Percentiles rank a stretch among this genome's conserved stretches.
Conservation (phyloP, 2,888 invertebrate genomes). For the Phragmatobia fuliginosa region DNA sequence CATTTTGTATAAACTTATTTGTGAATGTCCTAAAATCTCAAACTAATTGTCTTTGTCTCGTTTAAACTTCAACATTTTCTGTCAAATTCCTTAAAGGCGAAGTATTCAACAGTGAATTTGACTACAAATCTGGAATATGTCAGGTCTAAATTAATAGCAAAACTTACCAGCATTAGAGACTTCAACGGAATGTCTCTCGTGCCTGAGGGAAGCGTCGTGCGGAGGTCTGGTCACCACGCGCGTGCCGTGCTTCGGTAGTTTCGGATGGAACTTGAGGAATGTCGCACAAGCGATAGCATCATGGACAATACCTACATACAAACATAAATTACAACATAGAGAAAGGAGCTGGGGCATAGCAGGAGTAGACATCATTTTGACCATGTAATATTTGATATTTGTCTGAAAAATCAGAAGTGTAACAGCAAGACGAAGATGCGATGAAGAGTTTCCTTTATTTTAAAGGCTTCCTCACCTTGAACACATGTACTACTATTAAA, state of each 20-base stretch:
- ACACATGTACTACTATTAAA: too few species aligned
- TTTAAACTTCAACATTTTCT: too few species aligned
- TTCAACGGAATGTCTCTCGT: constrained; percentile 95
- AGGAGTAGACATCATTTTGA: neutral
- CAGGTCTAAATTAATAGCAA: neutral
- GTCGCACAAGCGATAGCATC: constrained; percentile 99
- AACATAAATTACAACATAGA: neutral
- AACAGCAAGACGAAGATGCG: too few species aligned
- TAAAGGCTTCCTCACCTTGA: too few species aligned
- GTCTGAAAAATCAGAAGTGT: too few species aligned
- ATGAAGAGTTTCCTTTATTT: too few species aligned
- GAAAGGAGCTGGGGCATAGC: neutral
- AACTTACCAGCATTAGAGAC: constrained; percentile 88
- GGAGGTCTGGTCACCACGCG: constrained; percentile 89
- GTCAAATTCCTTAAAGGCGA: too few species aligned
- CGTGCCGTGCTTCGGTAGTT: constrained; percentile 92
- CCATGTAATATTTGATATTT: too few species aligned
- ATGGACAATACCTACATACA: constrained; percentile 92
- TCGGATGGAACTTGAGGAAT: constrained; percentile 97
- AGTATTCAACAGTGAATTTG: too few species aligned
- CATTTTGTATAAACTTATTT: too few species aligned
- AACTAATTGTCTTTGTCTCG: too few species aligned
- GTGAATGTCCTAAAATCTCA: too few species aligned
- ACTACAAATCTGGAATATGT: neutral
- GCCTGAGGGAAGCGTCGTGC: constrained; percentile 59